Conservation (phyloP, 1,140 invertebrate species). For the Chelonus insularis region DNA sequence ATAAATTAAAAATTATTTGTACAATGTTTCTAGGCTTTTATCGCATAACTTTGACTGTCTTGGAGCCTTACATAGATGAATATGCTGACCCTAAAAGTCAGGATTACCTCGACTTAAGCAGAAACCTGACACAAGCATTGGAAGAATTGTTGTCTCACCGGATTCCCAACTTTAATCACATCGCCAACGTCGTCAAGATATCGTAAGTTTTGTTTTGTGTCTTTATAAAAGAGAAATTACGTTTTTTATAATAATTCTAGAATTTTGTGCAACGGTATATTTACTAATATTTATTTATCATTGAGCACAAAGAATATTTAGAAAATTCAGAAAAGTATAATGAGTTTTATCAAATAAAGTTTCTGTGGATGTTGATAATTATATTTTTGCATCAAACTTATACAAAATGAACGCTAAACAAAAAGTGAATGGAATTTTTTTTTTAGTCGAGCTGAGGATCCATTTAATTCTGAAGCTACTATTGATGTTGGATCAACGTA, state of each 20-base stretch:
- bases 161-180: slow-evolving; percentile 43
- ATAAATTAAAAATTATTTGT: slow-evolving; percentile 2
- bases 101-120: slow-evolving; percentile 44
- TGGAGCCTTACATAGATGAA: slow-evolving; percentile 47
- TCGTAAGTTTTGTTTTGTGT: slow-evolving; percentile 42
- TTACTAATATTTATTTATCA: slow-evolving; percentile 8
- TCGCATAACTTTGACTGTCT: slow-evolving; percentile 47
- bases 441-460: slow-evolving; percentile 43
- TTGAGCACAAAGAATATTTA: slow-evolving; percentile 12
- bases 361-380: too few species aligned
- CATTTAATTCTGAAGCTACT: slow-evolving; percentile 48
- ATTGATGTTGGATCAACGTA: slow-evolving; percentile 51
- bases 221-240: background rate
- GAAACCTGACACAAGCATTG: slow-evolving; percentile 44
- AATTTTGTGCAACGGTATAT: too few species aligned
- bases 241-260: too few species aligned
- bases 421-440: background rate
- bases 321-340: too few species aligned
- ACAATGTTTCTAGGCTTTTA: slow-evolving; percentile 44
- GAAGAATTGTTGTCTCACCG: slow-evolving; percentile 40
- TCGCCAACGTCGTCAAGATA: slow-evolving; percentile 49
- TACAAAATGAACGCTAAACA: too few species aligned
- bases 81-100: slow-evolving; percentile 44
- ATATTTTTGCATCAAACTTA: too few species aligned
- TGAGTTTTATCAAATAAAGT: too few species aligned